Base-by-base conservation (phyloP, 2,888 invertebrate genomes). In the Watsonalla cultraria region DNA sequence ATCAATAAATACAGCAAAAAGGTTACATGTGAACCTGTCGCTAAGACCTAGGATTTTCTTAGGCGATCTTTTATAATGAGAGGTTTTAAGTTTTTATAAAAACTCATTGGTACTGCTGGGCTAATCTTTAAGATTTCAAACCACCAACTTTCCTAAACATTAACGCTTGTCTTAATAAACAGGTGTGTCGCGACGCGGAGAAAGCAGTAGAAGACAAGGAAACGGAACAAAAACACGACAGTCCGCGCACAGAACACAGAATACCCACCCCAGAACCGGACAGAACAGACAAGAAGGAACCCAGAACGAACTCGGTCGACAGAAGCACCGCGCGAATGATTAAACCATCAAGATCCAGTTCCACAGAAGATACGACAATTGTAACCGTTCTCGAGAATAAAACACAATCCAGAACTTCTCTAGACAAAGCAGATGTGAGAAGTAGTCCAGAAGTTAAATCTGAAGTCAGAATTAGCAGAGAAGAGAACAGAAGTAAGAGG, bases 181-280 rank as follows among this genome's bases (percentile, higher is more conserved):
- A 90, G 90, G 89, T 88, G 58, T 88, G 88, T 69, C 74, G 84
- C 69, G 90, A 90, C 58, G 90, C 90, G 48, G 90, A 88, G 55
- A 84, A 85, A 60, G 82, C 79, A n/a, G 87, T 91, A 34, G 86
- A 88, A 69, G 79, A 82, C 59, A 80, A 86, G 53, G 80, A 81
- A 66, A 60, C 75, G 37, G 79, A 76, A 45, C 50, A 39, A 6
- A 39, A 69, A 59, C 54, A 57, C 52, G 62, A 64, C 49, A 53
- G 53, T 33, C 56, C 56, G 9, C 54, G 60, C 47, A 47, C 56
- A 48, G 61, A 62, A 54, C 55, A 58, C 33, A 54, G 53, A 52
- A 47, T 52, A 51, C 54, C 47, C 47, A 55, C 54, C 45, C 57
- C 49, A 48, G 59, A 57, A 64, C 63, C 52, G 63, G 67, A 52